Percentiles rank a stretch among this genome's conserved stretches.
Conservation (phyloP, 1,140 invertebrate genomes). For the Euglossa dilemma region DNA sequence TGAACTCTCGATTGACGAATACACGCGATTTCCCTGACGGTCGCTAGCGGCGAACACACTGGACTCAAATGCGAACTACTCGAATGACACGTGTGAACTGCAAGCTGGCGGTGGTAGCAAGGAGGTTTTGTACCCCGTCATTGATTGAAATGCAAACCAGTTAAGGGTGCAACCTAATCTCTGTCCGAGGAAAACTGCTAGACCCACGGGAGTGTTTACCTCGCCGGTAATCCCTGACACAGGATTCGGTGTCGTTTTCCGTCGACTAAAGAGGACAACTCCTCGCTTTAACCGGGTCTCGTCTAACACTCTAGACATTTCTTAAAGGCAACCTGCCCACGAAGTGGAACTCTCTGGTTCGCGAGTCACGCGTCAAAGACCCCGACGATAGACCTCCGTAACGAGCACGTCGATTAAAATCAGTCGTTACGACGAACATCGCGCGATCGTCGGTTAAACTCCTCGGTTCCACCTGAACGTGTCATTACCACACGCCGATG, state of each 20-base stretch:
- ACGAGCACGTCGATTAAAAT: too few species aligned
- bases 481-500: too few species aligned
- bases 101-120: background rate
- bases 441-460: too few species aligned
- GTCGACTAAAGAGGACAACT: constrained; percentile 46
- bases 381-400: background rate
- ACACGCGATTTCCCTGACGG: background rate
- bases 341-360: too few species aligned
- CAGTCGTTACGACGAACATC: too few species aligned
- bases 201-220: constrained; percentile 45
- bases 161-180: constrained; percentile 81
- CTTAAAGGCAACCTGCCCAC: background rate
- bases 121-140: constrained; percentile 69
- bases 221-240: constrained; percentile 15
- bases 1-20: background rate
- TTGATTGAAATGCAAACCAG: constrained; percentile 82
- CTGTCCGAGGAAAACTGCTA: constrained; percentile 41
- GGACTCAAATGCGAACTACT: background rate
- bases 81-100: constrained; percentile 50
- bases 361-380: background rate
- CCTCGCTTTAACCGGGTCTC: constrained; percentile 7
- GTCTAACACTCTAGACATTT: background rate
- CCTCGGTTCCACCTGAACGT: too few species aligned
- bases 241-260: constrained; percentile 72
- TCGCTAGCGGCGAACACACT: too few species aligned